Conservation (phyloP, 2,797 vertebrate species). For the Notamacropus eugenii region DNA sequence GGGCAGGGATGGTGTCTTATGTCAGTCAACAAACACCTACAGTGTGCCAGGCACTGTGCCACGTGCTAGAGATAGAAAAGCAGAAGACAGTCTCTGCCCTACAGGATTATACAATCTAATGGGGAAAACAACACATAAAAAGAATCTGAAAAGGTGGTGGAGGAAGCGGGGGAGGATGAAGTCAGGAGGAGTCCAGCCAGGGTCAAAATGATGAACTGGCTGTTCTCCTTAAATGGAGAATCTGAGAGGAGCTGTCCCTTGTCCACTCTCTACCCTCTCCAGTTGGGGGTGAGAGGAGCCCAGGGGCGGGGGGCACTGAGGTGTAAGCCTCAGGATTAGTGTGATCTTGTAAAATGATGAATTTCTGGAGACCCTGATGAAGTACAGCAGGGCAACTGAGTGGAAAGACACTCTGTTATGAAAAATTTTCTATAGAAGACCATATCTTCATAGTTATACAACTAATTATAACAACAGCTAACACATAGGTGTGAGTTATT, state of each 20-base stretch:
- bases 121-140: not conserved
- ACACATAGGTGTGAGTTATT: not conserved
- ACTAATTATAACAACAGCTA: not conserved
- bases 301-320: not conserved
- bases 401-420: not conserved
- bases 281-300: not conserved
- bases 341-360: not conserved
- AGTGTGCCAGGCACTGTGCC: not conserved
- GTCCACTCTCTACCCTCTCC: not conserved
- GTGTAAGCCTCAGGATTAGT: not conserved
- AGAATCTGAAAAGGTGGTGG: not conserved
- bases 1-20: not conserved
- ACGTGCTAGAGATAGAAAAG: not conserved
- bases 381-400: not conserved
- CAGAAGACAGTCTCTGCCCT: not conserved
- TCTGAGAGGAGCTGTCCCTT: not conserved
- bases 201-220: not conserved
- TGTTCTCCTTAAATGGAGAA: not conserved
- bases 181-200: not conserved
- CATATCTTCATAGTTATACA: not conserved
- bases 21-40: not conserved
- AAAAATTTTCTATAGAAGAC: not conserved
- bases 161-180: not conserved
- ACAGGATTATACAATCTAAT: not conserved
- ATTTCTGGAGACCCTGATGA: not conserved